Conservation (phyloP, 2,888 invertebrate genomes). For the Pomacea canaliculata region DNA sequence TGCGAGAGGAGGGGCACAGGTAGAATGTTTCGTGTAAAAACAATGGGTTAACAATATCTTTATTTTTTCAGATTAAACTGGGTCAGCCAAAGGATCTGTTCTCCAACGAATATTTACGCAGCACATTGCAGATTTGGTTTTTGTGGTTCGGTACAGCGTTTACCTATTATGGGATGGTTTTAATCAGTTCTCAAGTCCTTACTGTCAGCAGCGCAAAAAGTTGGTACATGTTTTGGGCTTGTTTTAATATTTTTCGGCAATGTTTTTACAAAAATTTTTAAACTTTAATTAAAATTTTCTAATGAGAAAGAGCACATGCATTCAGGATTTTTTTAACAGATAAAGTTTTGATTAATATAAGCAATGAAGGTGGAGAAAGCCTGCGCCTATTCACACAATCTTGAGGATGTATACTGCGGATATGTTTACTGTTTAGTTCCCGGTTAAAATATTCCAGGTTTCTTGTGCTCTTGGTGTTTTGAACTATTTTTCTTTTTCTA, state of each 20-base stretch:
- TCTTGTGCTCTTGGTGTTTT: no score
- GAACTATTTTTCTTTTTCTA: neutral
- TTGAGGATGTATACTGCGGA: no score
- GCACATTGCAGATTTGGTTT: constrained; percentile 63
- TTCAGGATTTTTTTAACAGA: no score
- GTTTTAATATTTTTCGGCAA: neutral
- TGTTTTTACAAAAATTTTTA: neutral
- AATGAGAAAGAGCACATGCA: neutral
- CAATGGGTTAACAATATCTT: no score
- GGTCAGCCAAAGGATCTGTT: constrained; percentile 31
- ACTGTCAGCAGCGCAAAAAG: constrained; percentile 34
- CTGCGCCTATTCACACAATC: no score
- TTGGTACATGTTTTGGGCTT: neutral
- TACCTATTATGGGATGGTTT: constrained; percentile 69
- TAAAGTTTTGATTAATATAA: no score
- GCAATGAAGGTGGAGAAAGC: no score
- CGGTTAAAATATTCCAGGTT: no score
- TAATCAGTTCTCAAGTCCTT: constrained; percentile 67
- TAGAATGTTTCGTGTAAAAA: no score
- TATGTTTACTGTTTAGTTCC: no score
- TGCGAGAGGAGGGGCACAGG: no score
- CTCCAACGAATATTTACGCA: constrained; percentile 52
- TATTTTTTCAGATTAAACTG: constrained; percentile 23
- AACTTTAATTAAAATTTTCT: neutral
- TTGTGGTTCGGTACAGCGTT: constrained; percentile 68